Percentiles rank a stretch among this genome's conserved stretches.
These are phyloP conservation scores for Vidua chalybeata DNA, from an alignment of 2,113 vertebrate species.

Conservation along the genomic window DNA sequence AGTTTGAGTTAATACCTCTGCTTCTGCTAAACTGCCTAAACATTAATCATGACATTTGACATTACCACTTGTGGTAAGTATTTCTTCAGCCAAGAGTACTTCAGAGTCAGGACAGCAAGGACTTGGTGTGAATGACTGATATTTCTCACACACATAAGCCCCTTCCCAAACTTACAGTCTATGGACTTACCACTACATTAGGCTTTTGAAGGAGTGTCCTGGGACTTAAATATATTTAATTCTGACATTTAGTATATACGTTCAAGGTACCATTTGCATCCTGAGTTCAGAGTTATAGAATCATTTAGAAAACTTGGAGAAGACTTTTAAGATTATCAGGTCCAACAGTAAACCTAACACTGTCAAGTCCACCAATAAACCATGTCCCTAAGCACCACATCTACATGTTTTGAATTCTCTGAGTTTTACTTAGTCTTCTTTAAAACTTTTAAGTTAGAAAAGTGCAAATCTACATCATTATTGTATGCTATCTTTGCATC, in stretches of 20 bases:
- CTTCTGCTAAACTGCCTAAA: background rate
- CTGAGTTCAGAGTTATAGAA: background rate
- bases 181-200: background rate
- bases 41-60: background rate
- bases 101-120: background rate
- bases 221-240: background rate
- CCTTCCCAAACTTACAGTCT: background rate
- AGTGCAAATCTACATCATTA: background rate
- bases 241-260: background rate
- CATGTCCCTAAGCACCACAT: background rate
- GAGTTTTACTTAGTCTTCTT: background rate
- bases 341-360: rapidly evolving
- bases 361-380: background rate
- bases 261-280: background rate
- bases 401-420: background rate
- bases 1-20: background rate
- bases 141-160: background rate
- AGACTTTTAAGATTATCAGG: background rate
- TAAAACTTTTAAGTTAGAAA: background rate
- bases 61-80: background rate
- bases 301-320: background rate
- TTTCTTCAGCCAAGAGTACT: background rate
- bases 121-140: background rate
- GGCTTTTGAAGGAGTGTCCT: background rate
- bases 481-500: background rate